Evolutionary conservation across 2,888 invertebrate genomes (phyloP), one percentile per base, ranked within the genome.

Genomic region (Serripes groenlandicus): DNA sequence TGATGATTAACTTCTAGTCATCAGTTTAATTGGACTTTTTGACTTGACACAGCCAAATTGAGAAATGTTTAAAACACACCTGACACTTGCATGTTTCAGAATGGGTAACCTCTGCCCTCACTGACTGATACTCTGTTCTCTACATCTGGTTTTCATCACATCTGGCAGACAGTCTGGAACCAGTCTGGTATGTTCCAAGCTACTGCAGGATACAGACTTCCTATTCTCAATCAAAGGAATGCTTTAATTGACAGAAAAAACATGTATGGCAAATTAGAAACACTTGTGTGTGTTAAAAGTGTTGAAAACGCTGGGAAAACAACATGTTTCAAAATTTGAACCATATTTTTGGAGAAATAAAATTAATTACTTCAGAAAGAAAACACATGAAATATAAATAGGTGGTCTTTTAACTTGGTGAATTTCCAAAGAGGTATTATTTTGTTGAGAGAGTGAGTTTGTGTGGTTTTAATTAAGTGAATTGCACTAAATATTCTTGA

Each of bases 81-180:
- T 86, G 86, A 81, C 86, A 86, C 77, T 82, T 86, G 81, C 78
- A 81, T 77, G 78, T 83, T 81, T 81, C 81, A 86, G 75, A 75
- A 78, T 52, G 64, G 69, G 58, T 80, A 69, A 75, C 77, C 86
- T 81, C 72, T 84, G 83, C 77, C 79, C 82, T 64, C 49, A 73
- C 81, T 76, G 86, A 84, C 86, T 86, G 86, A 81, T 86, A 86
- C 83, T 79, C 86, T 66, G 79, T 79, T 72, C 79, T 81, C 69
- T 75, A 78, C 89, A 89, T 89, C 86, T 88, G 89, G 89, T 80
- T 84, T 75, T 77, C 75, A 88, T 88, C 86, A 87, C 83, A 81
- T 83, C 81, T 81, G 84, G 87, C 86, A 89, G 89, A 89, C 89
- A 85, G 74, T 77, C 85, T 87, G 89, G 89, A 88, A 89, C 89